Conservation (phyloP, 2,797 vertebrate genomes). For the Poecile montanus region DNA sequence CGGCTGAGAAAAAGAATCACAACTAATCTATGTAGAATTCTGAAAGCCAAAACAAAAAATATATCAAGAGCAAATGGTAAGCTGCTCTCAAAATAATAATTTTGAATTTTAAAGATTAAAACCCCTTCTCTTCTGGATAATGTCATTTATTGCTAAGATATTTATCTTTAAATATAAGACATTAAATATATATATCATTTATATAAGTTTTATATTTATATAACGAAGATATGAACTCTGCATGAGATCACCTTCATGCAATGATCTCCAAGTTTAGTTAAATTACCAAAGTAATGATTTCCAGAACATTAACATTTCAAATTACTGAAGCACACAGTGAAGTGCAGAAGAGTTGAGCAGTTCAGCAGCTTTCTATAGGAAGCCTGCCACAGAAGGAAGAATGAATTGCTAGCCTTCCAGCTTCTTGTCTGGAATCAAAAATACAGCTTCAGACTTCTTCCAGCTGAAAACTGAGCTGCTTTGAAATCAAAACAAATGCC, state of each 20-base stretch:
- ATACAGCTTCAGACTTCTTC: not conserved
- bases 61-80: not conserved
- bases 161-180: not conserved
- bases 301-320: slow-evolving; percentile 3
- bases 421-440: not conserved
- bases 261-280: not conserved
- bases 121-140: not conserved
- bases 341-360: not conserved
- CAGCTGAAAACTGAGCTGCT: not conserved
- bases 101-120: not conserved
- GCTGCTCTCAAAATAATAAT: not conserved
- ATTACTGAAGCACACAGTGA: not conserved
- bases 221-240: not conserved
- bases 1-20: not conserved
- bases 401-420: not conserved
- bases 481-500: not conserved
- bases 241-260: not conserved
- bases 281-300: not conserved
- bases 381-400: not conserved
- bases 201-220: not conserved
- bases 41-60: not conserved
- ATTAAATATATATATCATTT: not conserved
- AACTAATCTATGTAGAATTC: not conserved
- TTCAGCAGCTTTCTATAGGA: not conserved
- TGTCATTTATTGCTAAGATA: not conserved